Conservation (phyloP, 2,888 invertebrate genomes). For the Drosophila mimica region DNA sequence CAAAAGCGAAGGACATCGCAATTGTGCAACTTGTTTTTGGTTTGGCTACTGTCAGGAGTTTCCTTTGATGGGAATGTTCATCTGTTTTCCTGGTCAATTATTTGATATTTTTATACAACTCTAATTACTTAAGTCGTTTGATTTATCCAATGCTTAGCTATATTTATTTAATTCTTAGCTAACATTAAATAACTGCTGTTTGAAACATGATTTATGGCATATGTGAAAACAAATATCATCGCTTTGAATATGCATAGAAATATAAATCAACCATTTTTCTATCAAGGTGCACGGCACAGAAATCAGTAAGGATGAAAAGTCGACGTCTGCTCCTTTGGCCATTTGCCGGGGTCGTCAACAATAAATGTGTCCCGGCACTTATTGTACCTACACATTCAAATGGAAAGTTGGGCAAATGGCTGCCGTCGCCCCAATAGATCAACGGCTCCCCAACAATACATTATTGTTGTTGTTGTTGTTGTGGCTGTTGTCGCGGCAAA, state of each 20-base stretch:
- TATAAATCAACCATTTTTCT: slow-evolving; percentile 33
- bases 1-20: slow-evolving; percentile 37
- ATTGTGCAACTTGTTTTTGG: slow-evolving; percentile 14
- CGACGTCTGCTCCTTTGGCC: slow-evolving; percentile 12
- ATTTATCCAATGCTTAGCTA: background rate
- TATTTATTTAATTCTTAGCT: background rate
- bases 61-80: background rate
- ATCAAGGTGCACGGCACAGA: slow-evolving; percentile 18
- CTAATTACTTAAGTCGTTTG: background rate
- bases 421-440: slow-evolving; percentile 68
- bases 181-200: background rate
- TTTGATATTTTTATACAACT: background rate
- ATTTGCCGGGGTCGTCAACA: slow-evolving; percentile 19
- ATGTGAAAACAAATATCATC: slow-evolving; percentile 14
- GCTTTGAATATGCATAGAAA: slow-evolving; percentile 17
- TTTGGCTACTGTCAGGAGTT: slow-evolving; percentile 14
- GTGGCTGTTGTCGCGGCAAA: slow-evolving; percentile 56
- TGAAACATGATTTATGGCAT: slow-evolving; percentile 8
- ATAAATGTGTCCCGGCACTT: slow-evolving; percentile 67
- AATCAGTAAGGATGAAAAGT: slow-evolving; percentile 33
- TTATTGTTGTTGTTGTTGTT: slow-evolving; percentile 23
- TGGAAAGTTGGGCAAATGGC: slow-evolving; percentile 49
- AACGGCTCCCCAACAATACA: slow-evolving; percentile 57
- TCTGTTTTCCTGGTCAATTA: background rate
- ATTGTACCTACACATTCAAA: slow-evolving; percentile 62